These are phyloP conservation scores for Linnaemya tessellans DNA, from an alignment of 2,888 invertebrate genomes.

Conservation along the genomic window DNA sequence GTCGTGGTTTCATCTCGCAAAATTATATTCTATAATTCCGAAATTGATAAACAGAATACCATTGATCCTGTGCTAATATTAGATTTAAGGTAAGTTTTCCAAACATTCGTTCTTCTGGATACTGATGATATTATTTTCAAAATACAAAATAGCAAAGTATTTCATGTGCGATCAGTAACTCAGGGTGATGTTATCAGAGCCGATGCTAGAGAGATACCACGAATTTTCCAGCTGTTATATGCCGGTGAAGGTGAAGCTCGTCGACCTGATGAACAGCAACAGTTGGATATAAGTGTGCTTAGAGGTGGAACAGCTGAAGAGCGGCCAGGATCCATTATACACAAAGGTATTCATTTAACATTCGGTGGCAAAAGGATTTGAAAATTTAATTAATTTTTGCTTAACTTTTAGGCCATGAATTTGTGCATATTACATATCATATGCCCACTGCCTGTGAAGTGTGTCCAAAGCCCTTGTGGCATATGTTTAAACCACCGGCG, in stretches of 20 bases:
- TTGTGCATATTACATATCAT: constrained; percentile 97
- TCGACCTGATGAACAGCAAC: constrained; percentile 88
- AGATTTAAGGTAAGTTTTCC: constrained; percentile 91
- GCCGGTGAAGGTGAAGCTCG: constrained; percentile 98
- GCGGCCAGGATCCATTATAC: constrained; percentile 82
- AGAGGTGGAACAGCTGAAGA: constrained; percentile 83
- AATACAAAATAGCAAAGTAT: constrained; percentile 91
- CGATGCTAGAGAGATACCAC: constrained; percentile 99
- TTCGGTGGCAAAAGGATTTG: not conserved
- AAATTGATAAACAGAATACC: constrained; percentile 96
- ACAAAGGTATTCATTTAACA: constrained; percentile 79
- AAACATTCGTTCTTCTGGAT: not conserved
- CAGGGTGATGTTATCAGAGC: constrained; percentile 99
- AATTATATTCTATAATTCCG: constrained; percentile 98
- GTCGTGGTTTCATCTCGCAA: constrained; percentile 98
- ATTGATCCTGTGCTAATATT: constrained; percentile 95
- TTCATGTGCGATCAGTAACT: constrained; percentile 98
- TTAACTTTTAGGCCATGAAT: constrained; percentile 89
- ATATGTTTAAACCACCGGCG: constrained; percentile 98
- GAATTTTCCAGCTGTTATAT: constrained; percentile 98
- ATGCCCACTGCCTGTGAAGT: constrained; percentile 99
- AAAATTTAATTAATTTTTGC: not conserved
- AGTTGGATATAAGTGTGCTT: constrained; percentile 85
- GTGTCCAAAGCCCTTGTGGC: constrained; percentile 98
- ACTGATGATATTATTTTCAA: not conserved